A percentile compares a stretch with the other conserved stretches of the same genome.
phyloP scores from a whole-genome alignment of 2,888 invertebrate species.

The Synanthedon vespiformis region DNA sequence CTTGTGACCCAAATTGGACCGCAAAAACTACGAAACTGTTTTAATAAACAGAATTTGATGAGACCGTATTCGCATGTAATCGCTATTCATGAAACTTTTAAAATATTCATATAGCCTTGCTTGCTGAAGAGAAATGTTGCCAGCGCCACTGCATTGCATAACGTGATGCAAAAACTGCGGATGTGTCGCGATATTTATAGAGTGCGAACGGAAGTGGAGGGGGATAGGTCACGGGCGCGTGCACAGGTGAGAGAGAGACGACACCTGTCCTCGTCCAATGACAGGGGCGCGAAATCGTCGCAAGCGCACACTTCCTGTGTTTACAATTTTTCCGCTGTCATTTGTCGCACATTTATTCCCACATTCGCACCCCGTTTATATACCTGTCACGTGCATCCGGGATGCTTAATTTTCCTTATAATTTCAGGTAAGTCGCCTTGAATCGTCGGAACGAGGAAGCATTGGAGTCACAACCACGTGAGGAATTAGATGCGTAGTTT shows the following conservation, averaged over 20 bases:
- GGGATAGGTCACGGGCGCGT: conserved; percentile 21
- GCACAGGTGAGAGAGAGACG: conserved; percentile 20
- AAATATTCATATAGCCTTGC: conserved; percentile 10
- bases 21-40: neutral
- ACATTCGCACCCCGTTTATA: conserved; percentile 2
- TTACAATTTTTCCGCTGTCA: conserved; percentile 5
- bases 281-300: conserved; percentile 8
- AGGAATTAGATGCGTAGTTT: conserved; percentile 11
- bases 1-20: conserved; percentile 14
- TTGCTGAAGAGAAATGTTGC: conserved; percentile 3
- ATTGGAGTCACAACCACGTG: conserved; percentile 11
- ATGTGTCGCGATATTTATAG: conserved; percentile 20
- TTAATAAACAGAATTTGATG: conserved; percentile 3
- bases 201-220: conserved; percentile 6
- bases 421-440: conserved; percentile 58
- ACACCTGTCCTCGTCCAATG: conserved; percentile 22
- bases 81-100: conserved; percentile 6
- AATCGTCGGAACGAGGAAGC: conserved; percentile 16
- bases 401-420: conserved; percentile 19
- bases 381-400: conserved; percentile 14
- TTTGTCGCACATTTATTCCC: conserved; percentile 3
- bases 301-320: conserved; percentile 14
- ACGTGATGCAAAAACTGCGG: conserved; percentile 10
- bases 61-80: conserved; percentile 7
- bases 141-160: conserved; percentile 9